Conservation (phyloP, 2,797 vertebrate genomes). For the Galagoides demidoff region DNA sequence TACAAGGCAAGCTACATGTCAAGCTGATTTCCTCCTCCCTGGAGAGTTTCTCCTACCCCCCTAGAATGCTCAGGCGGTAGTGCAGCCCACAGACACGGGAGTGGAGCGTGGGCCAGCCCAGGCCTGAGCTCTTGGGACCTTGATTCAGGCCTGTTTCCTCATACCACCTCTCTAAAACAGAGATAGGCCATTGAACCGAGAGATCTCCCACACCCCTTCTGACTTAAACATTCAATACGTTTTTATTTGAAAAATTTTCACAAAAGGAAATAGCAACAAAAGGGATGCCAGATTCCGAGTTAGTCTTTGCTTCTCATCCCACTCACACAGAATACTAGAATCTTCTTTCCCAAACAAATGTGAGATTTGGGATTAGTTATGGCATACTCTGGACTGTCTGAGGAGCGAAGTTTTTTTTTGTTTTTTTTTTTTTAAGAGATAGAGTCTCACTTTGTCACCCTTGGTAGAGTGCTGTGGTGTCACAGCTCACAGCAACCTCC, state of each 20-base stretch:
- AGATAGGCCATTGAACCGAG: not conserved
- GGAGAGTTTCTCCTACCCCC: not conserved
- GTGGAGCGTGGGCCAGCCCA: not conserved
- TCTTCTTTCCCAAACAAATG: not conserved
- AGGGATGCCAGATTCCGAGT: not conserved
- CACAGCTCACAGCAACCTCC: too few species aligned
- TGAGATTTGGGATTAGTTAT: not conserved
- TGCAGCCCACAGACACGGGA: not conserved
- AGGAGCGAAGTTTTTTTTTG: not conserved
- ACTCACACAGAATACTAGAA: not conserved
- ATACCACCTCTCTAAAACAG: not conserved
- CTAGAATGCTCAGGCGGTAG: not conserved
- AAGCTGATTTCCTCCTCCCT: slow-evolving; percentile 2
- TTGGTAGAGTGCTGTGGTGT: too few species aligned
- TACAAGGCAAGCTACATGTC: not conserved
- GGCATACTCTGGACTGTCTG: not conserved
- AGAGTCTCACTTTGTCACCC: too few species aligned
- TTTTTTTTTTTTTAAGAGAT: too few species aligned
- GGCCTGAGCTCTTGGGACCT: not conserved
- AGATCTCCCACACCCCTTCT: not conserved
- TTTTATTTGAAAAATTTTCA: slow-evolving; percentile 31
- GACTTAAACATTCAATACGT: not conserved
- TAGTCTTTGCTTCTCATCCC: not conserved
- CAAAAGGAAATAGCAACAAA: slow-evolving; percentile 1
- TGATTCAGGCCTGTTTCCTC: not conserved